Evolutionary conservation across 2,797 vertebrate genomes (phyloP).

Genomic region (Leptatherina wallacei): DNA sequence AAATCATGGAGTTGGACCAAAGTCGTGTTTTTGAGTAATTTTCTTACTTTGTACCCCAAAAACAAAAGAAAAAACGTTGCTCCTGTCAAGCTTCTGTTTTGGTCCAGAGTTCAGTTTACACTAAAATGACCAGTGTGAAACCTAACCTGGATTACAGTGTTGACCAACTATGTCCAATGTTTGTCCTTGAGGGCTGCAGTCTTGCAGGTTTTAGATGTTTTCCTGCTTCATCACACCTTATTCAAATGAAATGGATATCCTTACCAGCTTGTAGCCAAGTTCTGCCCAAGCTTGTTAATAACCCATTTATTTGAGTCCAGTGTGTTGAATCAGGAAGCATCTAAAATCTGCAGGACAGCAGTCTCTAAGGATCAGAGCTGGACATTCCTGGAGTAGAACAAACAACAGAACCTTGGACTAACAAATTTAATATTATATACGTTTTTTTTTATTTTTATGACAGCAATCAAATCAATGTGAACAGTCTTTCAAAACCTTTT

Average conservation of each 20-base stretch:
- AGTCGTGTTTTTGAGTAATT: background rate
- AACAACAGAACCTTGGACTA: background rate
- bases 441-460: too few relatives aligned
- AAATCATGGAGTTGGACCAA: background rate
- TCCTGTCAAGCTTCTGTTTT: background rate
- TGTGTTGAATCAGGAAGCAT: background rate
- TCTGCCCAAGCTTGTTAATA: too few relatives aligned
- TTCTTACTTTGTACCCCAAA: background rate
- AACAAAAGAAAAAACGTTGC: background rate
- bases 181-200: background rate
- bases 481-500: too few relatives aligned
- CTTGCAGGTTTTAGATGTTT: background rate
- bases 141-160: background rate
- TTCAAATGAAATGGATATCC: too few relatives aligned
- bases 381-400: background rate
- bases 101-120: background rate
- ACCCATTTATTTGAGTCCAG: too few relatives aligned
- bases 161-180: background rate
- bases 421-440: background rate
- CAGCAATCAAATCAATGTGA: too few relatives aligned
- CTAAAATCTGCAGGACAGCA: background rate
- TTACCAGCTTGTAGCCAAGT: too few relatives aligned
- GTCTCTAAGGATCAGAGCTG: too few relatives aligned
- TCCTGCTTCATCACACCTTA: background rate
- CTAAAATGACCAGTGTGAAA: background rate